These are phyloP conservation scores for Prochilodus magdalenae DNA, from an alignment of 2,113 vertebrate species.

Conservation along the genomic window DNA sequence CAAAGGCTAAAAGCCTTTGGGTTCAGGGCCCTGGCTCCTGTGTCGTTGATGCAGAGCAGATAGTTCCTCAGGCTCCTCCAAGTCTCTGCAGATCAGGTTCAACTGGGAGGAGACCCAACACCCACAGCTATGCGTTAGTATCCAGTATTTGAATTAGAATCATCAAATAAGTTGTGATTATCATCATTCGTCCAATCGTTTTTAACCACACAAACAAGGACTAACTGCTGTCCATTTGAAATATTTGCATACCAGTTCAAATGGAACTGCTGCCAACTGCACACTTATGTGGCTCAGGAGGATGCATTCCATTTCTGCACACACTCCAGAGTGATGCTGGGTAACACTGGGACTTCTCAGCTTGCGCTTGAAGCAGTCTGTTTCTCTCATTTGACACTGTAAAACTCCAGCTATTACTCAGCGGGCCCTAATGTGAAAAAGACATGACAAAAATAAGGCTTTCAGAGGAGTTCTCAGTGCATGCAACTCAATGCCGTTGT, in stretches of 20 bases:
- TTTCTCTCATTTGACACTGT: slow-evolving; percentile 47
- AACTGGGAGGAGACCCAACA: slow-evolving; percentile 32
- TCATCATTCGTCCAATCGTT: slow-evolving; percentile 16
- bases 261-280: slow-evolving; percentile 23
- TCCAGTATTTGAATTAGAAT: background rate
- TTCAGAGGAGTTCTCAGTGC: background rate
- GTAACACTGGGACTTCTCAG: slow-evolving; percentile 41
- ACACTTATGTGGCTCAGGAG: slow-evolving; percentile 44
- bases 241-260: slow-evolving; percentile 27
- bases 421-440: slow-evolving; percentile 38
- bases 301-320: slow-evolving; percentile 44
- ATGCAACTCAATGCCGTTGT: background rate
- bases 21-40: background rate
- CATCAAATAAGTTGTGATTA: slow-evolving; percentile 11
- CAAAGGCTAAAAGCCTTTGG: background rate
- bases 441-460: slow-evolving; percentile 32
- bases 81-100: slow-evolving; percentile 8
- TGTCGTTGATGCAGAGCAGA: slow-evolving; percentile 7
- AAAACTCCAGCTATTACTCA: slow-evolving; percentile 33
- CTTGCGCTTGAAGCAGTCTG: slow-evolving; percentile 24
- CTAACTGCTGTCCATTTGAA: slow-evolving; percentile 18
- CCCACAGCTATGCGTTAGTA: slow-evolving; percentile 6
- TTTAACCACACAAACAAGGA: slow-evolving; percentile 24
- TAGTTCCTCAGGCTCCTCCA: slow-evolving; percentile 29
- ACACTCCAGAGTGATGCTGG: slow-evolving; percentile 40